phyloP scores from a whole-genome alignment of 2,797 vertebrate species.

The Tadarida brasiliensis region DNA sequence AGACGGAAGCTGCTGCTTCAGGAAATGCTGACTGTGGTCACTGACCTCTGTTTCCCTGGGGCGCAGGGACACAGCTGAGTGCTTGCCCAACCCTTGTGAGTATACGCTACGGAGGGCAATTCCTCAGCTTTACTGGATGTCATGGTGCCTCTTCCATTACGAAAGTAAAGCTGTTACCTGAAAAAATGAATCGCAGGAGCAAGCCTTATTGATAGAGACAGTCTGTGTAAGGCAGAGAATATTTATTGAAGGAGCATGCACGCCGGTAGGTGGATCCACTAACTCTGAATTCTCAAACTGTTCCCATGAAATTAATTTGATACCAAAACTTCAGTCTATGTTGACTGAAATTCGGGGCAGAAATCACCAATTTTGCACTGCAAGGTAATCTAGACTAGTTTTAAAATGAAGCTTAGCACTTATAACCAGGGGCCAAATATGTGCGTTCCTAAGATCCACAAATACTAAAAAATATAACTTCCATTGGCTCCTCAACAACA shows the following conservation, averaged over 20 bases:
- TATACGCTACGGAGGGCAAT: no score
- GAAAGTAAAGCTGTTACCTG: not conserved
- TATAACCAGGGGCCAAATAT: not conserved
- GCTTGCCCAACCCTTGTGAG: not conserved
- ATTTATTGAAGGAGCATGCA: not conserved
- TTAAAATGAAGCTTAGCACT: constrained; percentile 6
- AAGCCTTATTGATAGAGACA: not conserved
- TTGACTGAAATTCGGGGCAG: not conserved
- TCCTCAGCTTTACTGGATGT: not conserved
- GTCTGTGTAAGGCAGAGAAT: not conserved
- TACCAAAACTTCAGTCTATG: not conserved
- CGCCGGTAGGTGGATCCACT: not conserved
- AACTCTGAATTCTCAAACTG: not conserved
- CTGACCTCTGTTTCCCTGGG: not conserved
- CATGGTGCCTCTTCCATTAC: not conserved
- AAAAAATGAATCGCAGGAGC: not conserved
- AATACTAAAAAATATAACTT: not conserved
- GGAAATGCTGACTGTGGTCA: not conserved
- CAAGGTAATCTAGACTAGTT: not conserved
- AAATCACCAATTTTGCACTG: not conserved
- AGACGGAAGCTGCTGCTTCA: not conserved
- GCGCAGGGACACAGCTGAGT: not conserved
- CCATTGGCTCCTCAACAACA: not conserved
- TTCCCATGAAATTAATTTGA: not conserved
- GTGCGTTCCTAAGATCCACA: not conserved